Percentiles rank a stretch among this genome's conserved stretches.
These are phyloP conservation scores for Psettodes erumei DNA, from an alignment of 2,113 vertebrate species.

Conservation along the genomic window DNA sequence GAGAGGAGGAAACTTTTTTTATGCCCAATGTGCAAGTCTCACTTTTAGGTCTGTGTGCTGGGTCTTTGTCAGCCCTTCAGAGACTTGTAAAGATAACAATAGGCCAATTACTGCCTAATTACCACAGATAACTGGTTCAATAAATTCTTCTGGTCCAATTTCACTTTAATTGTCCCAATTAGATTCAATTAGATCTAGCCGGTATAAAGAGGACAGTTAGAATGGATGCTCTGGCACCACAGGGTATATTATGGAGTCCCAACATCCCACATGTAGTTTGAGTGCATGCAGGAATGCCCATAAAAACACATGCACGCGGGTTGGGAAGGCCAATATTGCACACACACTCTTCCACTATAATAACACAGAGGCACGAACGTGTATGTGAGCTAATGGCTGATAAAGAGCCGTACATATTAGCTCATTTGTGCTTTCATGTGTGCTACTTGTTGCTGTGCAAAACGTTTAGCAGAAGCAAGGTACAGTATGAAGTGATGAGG, in stretches of 20 bases:
- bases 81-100: constrained; percentile 75
- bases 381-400: constrained; percentile 8
- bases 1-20: not conserved
- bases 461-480: not conserved
- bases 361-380: not conserved
- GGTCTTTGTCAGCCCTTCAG: constrained; percentile 51
- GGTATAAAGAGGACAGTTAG: constrained; percentile 42
- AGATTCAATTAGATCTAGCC: constrained; percentile 73
- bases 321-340: not conserved
- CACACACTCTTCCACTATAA: not conserved
- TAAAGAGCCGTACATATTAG: not conserved
- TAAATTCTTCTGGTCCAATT: constrained; percentile 75
- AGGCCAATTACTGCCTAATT: constrained; percentile 76
- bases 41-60: constrained; percentile 34
- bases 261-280: constrained; percentile 57
- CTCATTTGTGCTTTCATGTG: not conserved
- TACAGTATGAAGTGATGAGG: not conserved
- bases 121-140: constrained; percentile 75
- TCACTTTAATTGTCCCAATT: constrained; percentile 79
- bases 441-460: not conserved
- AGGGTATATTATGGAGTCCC: constrained; percentile 52
- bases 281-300: constrained; percentile 34
- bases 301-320: constrained; percentile 20
- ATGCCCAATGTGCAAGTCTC: constrained; percentile 18
- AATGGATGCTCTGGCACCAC: constrained; percentile 45